Evolutionary conservation across 2,797 vertebrate genomes (phyloP), one percentile per base, ranked within the genome.

Genomic region (Thripadectes ignobilis): DNA sequence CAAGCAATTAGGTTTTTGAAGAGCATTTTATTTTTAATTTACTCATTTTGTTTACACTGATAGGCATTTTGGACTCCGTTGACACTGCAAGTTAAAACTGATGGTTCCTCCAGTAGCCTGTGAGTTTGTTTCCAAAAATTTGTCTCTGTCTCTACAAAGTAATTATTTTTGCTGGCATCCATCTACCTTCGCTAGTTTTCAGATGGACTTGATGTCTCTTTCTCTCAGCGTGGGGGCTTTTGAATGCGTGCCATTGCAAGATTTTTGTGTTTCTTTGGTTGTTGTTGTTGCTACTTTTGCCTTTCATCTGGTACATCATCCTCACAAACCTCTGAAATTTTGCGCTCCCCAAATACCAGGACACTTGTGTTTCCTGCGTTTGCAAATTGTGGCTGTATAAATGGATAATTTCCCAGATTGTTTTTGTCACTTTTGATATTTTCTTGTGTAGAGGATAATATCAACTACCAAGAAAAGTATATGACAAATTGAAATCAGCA

Each of bases 141-240:
- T 92, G 66, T 24, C 87, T 93, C 52, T 63, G 6, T 69, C 46
- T 86, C 32, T 89, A 62, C 51, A 59, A 91, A 93, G 45, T 85
- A 87, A 94, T 95, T 96, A 91, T 92, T 96, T 94, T 92, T 94
- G 52, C 89, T 95, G 95, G 95, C 96, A 95, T 66, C 66, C 62
- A 38, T 32, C 45, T 88, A 79, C 76, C 62, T 86, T 92, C 46
- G 14, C 71, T 81, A 63, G 59, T 76, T 89, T 96, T 88, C 73
- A 82, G 49, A 93, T 76, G 92, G 89, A 93, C 87, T 94, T 89
- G 72, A 84, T 94, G 85, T 95, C 95, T 95, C 66, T 93, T 78
- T 89, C 69, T 88, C 69, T 72, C 66, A 1, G 76, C 38, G 55
- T 85, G 94, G 30, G 38, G 24, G 19, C 38, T 76, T 74, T 91